Evolutionary conservation across 2,888 invertebrate species (phyloP).

Genomic region (Andrena haemorrhoa): DNA sequence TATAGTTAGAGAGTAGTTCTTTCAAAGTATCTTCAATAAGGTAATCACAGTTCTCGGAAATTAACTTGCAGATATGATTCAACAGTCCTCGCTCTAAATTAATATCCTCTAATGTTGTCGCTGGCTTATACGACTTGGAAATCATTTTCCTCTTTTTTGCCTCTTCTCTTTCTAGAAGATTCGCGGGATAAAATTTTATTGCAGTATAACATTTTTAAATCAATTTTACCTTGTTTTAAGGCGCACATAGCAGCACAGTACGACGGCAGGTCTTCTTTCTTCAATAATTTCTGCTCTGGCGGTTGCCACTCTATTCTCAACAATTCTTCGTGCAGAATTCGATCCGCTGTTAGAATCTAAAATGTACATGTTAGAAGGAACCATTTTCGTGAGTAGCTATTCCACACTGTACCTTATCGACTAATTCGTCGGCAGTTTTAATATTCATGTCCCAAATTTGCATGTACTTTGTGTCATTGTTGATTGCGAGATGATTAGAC

Average conservation of each 20-base stretch:
- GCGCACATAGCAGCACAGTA: slow-evolving; percentile 79
- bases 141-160: slow-evolving; percentile 67
- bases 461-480: slow-evolving; percentile 88
- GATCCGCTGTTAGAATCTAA: slow-evolving; percentile 87
- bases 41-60: slow-evolving; percentile 91
- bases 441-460: slow-evolving; percentile 88
- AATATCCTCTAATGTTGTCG: slow-evolving; percentile 68
- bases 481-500: slow-evolving; percentile 88
- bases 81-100: slow-evolving; percentile 84
- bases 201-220: background rate
- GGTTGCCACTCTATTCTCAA: slow-evolving; percentile 87
- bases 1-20: slow-evolving; percentile 88
- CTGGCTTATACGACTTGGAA: slow-evolving; percentile 62
- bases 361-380: slow-evolving; percentile 33
- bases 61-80: slow-evolving; percentile 88
- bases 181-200: background rate
- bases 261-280: slow-evolving; percentile 85
- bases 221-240: slow-evolving; percentile 74
- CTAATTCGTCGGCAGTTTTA: slow-evolving; percentile 85
- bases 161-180: slow-evolving; percentile 71
- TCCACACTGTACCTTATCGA: slow-evolving; percentile 83
- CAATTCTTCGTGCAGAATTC: slow-evolving; percentile 88
- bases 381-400: background rate
- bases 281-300: slow-evolving; percentile 83
- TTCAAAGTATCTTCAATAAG: slow-evolving; percentile 90